phyloP scores from a whole-genome alignment of 2,797 vertebrate genomes.

The Intellagama lesueurii region DNA sequence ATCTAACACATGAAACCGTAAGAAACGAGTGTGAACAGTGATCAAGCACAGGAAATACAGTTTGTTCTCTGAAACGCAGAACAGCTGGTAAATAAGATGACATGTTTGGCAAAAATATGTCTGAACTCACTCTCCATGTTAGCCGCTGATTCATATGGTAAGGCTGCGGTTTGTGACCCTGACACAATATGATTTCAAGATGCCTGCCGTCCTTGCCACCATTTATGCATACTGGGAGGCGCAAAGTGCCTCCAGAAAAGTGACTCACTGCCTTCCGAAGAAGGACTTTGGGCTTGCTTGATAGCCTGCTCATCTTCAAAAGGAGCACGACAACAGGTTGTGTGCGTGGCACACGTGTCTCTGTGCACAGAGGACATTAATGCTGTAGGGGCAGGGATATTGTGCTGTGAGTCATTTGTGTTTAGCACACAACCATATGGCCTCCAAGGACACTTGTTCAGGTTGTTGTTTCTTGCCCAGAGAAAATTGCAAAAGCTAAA shows the following conservation, averaged over 20 bases:
- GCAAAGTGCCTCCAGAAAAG: constrained; percentile 33
- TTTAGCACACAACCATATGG: neutral
- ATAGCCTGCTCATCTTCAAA: constrained; percentile 31
- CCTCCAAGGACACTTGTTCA: neutral
- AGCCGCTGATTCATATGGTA: constrained; percentile 2
- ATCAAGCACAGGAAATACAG: neutral
- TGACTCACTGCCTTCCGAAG: constrained; percentile 36
- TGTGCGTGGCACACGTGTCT: neutral
- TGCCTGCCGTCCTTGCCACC: constrained; percentile 26
- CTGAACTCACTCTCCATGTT: constrained; percentile 9
- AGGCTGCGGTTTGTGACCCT: constrained; percentile 12
- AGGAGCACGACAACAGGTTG: neutral
- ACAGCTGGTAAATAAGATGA: constrained; percentile 32
- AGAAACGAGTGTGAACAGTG: neutral
- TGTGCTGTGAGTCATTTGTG: neutral
- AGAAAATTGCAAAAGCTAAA: too few relatives aligned
- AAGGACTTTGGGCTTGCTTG: constrained; percentile 24
- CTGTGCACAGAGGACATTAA: neutral
- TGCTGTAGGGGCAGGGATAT: neutral
- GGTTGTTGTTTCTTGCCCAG: too few relatives aligned
- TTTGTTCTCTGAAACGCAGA: neutral
- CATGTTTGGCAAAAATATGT: neutral
- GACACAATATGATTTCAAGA: constrained; percentile 12
- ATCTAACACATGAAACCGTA: neutral
- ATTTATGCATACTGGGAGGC: constrained; percentile 36